Evolutionary conservation across 2,113 vertebrate species (phyloP).

Genomic region (Accipiter cooperii): DNA sequence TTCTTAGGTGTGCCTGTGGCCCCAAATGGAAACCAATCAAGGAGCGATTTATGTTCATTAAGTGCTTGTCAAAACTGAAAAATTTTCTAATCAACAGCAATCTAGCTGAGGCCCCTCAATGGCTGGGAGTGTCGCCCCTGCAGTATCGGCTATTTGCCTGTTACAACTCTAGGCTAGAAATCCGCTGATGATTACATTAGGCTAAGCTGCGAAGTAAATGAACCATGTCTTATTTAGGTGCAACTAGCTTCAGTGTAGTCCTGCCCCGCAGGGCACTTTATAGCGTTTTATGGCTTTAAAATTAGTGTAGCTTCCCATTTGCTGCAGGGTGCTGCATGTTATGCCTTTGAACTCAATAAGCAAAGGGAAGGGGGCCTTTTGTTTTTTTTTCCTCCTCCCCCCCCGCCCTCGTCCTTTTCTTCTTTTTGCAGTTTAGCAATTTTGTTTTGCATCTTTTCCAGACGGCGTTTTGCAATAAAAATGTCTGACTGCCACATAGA

Average conservation of each 20-base stretch:
- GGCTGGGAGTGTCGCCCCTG: conserved; percentile 75
- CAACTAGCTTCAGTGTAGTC: conserved; percentile 76
- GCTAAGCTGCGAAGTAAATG: conserved; percentile 86
- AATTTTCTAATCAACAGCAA: conserved; percentile 83
- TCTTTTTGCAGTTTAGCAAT: conserved; percentile 67
- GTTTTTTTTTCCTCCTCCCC: background rate
- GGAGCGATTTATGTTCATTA: conserved; percentile 84
- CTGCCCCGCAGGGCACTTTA: conserved; percentile 81
- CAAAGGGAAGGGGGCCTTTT: conserved; percentile 78
- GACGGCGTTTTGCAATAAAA: conserved; percentile 77
- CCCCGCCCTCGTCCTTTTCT: background rate
- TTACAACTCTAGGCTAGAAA: conserved; percentile 82
- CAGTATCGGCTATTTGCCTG: conserved; percentile 71
- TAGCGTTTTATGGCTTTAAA: conserved; percentile 84
- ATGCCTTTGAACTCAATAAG: conserved; percentile 86
- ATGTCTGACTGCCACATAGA: conserved; percentile 67
- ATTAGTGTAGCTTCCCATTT: conserved; percentile 82
- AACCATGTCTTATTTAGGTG: conserved; percentile 86
- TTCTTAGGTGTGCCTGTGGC: conserved; percentile 76
- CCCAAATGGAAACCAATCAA: conserved; percentile 77
- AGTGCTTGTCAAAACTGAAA: conserved; percentile 86
- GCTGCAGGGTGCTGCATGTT: conserved; percentile 79
- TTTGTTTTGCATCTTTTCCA: conserved; percentile 85
- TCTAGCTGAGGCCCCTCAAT: conserved; percentile 70
- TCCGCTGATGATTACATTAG: conserved; percentile 84